Evolutionary conservation across 1,140 invertebrate genomes (phyloP).

Genomic region (Drosophila ambigua): DNA sequence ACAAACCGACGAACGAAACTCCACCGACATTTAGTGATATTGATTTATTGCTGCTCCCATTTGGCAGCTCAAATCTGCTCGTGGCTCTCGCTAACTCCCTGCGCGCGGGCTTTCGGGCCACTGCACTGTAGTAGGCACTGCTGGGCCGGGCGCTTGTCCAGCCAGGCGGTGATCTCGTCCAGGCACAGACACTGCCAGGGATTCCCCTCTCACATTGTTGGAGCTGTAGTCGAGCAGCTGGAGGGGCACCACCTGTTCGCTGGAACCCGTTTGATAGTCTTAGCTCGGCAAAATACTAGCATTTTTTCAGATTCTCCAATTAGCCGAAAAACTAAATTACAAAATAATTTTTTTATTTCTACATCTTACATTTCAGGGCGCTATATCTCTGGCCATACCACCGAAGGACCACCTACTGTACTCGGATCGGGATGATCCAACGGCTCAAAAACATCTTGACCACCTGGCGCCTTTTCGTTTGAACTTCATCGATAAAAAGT

Average conservation of each 20-base stretch:
- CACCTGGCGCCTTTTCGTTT: no score
- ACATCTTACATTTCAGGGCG: no score
- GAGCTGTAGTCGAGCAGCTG: constrained; percentile 68
- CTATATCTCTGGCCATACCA: no score
- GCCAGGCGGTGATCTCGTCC: constrained; percentile 65
- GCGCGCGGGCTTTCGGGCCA: constrained; percentile 16
- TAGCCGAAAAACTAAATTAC: no score
- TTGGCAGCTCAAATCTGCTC: constrained; percentile 18
- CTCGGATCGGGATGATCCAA: no score
- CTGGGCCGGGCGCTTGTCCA: constrained; percentile 41
- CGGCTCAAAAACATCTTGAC: no score
- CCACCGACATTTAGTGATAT: constrained; percentile 65
- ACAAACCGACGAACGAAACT: constrained; percentile 39
- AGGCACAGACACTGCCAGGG: constrained; percentile 79
- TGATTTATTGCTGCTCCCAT: constrained; percentile 61
- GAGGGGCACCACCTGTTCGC: constrained; percentile 13
- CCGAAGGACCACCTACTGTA: no score
- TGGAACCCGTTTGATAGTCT: constrained; percentile 28
- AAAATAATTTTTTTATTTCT: no score
- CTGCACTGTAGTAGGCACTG: constrained; percentile 68
- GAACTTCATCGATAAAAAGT: no score
- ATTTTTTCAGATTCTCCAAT: no score
- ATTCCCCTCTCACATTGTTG: constrained; percentile 71
- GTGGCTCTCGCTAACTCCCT: no score
- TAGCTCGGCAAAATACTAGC: no score